phyloP scores from a whole-genome alignment of 2,797 vertebrate species.

The Nasua narica region DNA sequence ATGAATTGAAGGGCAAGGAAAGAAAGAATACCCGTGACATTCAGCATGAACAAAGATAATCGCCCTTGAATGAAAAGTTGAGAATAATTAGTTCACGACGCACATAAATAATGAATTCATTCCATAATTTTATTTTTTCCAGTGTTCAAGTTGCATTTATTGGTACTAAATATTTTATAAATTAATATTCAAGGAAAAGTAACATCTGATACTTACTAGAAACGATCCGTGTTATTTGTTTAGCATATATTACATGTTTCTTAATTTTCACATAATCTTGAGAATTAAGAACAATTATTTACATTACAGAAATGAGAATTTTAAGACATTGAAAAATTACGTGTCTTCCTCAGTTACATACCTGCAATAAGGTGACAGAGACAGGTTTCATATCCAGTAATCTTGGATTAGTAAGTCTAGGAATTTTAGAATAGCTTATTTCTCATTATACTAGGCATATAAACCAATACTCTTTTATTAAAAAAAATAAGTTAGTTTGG shows the following conservation, averaged over 20 bases:
- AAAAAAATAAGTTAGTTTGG: background rate
- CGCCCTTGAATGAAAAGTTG: background rate
- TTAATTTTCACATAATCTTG: background rate
- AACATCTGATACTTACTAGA: background rate
- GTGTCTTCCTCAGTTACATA: background rate
- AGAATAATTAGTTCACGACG: background rate
- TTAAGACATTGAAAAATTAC: background rate
- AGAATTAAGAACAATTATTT: background rate
- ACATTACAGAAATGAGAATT: background rate
- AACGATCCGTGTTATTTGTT: background rate
- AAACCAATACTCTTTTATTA: background rate
- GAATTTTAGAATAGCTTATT: background rate
- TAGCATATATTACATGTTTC: background rate
- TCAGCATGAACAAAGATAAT: background rate
- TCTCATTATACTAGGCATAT: background rate
- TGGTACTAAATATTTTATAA: background rate
- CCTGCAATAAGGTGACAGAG: background rate
- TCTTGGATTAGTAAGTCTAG: background rate
- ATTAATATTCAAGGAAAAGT: background rate
- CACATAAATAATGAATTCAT: background rate
- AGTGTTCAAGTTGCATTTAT: background rate
- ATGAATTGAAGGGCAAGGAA: background rate
- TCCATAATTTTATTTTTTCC: background rate
- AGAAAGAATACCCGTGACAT: background rate
- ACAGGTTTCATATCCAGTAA: background rate